Conservation (phyloP, 2,797 vertebrate genomes). For the Pogonophryne albipinna region DNA sequence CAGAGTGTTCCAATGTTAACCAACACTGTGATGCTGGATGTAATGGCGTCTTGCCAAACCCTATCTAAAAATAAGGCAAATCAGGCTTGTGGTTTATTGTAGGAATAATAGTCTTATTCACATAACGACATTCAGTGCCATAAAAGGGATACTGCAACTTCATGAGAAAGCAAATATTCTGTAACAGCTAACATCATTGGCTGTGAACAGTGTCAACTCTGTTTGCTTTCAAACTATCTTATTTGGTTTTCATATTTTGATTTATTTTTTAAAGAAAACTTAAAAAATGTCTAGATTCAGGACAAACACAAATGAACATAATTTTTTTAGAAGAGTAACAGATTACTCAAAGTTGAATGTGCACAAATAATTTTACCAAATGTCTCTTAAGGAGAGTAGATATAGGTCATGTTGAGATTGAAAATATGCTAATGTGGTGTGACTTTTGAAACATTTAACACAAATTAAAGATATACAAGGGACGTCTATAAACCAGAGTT, state of each 20-base stretch:
- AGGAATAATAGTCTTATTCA: neutral
- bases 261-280: neutral
- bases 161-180: neutral
- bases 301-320: neutral
- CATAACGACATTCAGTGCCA: neutral
- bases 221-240: neutral
- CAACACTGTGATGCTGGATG: neutral
- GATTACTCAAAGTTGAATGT: neutral
- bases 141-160: neutral
- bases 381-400: neutral
- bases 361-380: slow-evolving; percentile 21
- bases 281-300: neutral
- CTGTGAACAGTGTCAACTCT: neutral
- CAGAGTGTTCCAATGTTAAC: neutral
- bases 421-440: neutral
- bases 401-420: neutral
- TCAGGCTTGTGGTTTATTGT: neutral
- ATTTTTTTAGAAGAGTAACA: neutral
- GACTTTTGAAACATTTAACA: slow-evolving; percentile 24
- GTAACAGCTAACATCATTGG: neutral
- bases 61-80: neutral
- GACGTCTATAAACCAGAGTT: slow-evolving; percentile 9
- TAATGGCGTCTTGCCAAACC: neutral
- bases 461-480: neutral
- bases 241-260: slow-evolving; percentile 3